Conservation (phyloP, 2,797 vertebrate genomes). For the Acridotheres tristis region DNA sequence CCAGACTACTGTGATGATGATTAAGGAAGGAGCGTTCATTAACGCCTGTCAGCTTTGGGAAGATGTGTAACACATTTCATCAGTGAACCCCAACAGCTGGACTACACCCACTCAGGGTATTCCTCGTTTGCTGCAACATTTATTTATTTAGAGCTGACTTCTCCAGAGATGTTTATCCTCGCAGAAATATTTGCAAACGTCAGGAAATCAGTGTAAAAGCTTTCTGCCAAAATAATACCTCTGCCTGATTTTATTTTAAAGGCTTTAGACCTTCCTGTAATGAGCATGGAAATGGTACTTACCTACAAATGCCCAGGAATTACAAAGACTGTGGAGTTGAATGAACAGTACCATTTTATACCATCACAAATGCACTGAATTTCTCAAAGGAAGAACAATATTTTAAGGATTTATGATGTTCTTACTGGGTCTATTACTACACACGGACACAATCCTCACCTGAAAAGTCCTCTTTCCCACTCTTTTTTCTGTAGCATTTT, state of each 20-base stretch:
- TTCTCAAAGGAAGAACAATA: not conserved
- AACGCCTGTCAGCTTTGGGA: not conserved
- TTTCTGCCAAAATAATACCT: not conserved
- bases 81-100: not conserved
- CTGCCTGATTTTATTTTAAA: not conserved
- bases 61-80: not conserved
- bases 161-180: not conserved
- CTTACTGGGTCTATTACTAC: not conserved
- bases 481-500: not conserved
- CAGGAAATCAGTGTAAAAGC: not conserved
- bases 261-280: not conserved
- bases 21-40: not conserved
- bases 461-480: not conserved
- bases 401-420: not conserved
- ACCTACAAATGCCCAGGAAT: not conserved
- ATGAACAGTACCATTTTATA: not conserved
- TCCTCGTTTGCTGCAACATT: not conserved
- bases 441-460: not conserved
- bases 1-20: not conserved
- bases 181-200: not conserved
- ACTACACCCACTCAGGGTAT: not conserved
- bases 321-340: fast-evolving
- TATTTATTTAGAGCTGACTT: not conserved
- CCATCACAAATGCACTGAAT: not conserved
- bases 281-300: not conserved